Conservation (phyloP, 2,113 vertebrate genomes). For the Pongo abelii region DNA sequence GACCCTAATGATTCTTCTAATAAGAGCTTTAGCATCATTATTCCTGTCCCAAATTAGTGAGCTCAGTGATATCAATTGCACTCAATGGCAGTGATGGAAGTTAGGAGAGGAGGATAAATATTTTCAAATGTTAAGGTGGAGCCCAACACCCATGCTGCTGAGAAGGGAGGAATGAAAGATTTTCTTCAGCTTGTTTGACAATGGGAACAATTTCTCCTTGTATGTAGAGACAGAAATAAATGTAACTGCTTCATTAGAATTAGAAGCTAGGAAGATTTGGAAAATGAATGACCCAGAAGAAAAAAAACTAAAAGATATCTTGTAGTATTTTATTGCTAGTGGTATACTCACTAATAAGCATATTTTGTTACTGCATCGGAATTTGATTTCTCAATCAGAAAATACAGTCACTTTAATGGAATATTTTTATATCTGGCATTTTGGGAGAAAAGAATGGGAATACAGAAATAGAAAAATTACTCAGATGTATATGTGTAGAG, state of each 20-base stretch:
- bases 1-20: not conserved
- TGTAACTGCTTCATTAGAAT: not conserved
- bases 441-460: not conserved
- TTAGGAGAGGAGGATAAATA: not conserved
- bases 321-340: not conserved
- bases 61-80: not conserved
- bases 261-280: not conserved
- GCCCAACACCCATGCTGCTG: not conserved
- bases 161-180: not conserved
- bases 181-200: not conserved
- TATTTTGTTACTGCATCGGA: not conserved
- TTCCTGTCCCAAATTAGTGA: not conserved
- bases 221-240: not conserved
- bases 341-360: not conserved
- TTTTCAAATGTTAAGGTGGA: not conserved
- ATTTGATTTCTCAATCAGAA: constrained; percentile 20
- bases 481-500: not conserved
- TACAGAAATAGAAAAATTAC: not conserved
- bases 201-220: not conserved
- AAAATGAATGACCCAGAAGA: not conserved
- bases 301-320: not conserved
- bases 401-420: not conserved
- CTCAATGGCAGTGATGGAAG: not conserved
- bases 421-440: not conserved
- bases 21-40: not conserved